Percentiles rank a stretch among this genome's conserved stretches.
Evolutionary conservation across 2,888 invertebrate species (phyloP).

Genomic region (Phyllotreta cruciferae): DNA sequence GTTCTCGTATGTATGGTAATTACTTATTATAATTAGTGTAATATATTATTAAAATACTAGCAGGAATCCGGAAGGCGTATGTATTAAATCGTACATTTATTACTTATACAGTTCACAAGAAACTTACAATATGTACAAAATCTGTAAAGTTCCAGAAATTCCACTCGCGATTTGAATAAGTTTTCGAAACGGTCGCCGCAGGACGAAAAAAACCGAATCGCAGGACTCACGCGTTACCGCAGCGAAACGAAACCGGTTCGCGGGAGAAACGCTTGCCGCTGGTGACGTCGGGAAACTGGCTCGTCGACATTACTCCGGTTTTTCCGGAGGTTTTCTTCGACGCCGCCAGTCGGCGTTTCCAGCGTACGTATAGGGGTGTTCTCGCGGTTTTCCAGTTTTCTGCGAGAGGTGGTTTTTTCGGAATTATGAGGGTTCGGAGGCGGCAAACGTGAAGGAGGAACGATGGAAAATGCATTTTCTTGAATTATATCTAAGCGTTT

Average conservation of each 20-base stretch:
- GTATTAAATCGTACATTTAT: too few relatives aligned
- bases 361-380: background rate
- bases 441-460: too few relatives aligned
- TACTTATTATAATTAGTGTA: too few relatives aligned
- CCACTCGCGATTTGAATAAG: conserved; percentile 17
- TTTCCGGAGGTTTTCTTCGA: conserved; percentile 32
- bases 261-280: conserved; percentile 35
- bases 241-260: conserved; percentile 26
- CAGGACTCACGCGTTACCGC: conserved; percentile 32
- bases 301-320: conserved; percentile 31
- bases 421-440: too few relatives aligned
- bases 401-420: background rate
- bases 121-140: conserved; percentile 1
- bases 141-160: conserved; percentile 16
- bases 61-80: too few relatives aligned
- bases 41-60: too few relatives aligned
- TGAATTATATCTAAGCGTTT: too few relatives aligned
- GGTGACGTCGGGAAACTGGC: conserved; percentile 34
- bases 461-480: too few relatives aligned
- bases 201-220: conserved; percentile 17
- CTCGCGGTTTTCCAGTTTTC: background rate
- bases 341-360: conserved; percentile 34
- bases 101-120: background rate
- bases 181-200: conserved; percentile 12
- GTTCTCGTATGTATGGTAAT: too few relatives aligned